These are phyloP conservation scores for Forbesichthys agassizii DNA, from an alignment of 2,113 vertebrate genomes.

Conservation along the genomic window DNA sequence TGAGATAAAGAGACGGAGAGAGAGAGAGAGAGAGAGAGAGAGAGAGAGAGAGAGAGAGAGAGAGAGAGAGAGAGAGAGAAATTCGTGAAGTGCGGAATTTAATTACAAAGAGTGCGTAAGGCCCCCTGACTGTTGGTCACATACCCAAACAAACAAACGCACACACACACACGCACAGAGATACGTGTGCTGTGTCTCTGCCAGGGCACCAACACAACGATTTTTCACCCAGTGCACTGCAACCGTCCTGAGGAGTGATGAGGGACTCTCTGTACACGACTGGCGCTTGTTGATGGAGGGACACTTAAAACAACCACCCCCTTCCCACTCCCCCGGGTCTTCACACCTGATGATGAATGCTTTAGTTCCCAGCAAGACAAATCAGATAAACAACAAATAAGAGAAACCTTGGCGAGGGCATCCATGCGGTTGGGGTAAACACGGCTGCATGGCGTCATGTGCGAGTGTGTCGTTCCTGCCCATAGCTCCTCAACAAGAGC, in stretches of 20 bases:
- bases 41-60: neutral
- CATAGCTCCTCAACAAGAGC: conserved; percentile 38
- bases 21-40: neutral
- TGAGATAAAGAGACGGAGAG: neutral
- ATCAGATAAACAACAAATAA: neutral
- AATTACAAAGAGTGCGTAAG: conserved; percentile 3
- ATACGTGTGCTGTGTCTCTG: conserved; percentile 1
- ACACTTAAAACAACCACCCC: neutral
- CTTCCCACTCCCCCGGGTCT: neutral
- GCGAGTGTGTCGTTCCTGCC: neutral
- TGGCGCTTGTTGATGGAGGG: too few species aligned
- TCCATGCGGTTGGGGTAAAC: neutral
- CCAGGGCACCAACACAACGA: conserved; percentile 17
- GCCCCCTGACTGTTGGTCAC: too few species aligned
- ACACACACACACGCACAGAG: neutral
- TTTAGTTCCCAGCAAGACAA: too few species aligned
- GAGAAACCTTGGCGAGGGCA: neutral
- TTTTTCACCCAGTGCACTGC: conserved; percentile 31
- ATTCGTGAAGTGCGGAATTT: neutral
- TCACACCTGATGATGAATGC: neutral
- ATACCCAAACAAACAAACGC: neutral
- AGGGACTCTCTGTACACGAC: conserved; percentile 20
- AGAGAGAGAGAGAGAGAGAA: conserved; percentile 8
- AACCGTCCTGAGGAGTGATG: conserved; percentile 31
- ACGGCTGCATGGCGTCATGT: neutral